Base-by-base conservation (phyloP, 2,888 invertebrate species). In the Steinernema scapterisci region DNA sequence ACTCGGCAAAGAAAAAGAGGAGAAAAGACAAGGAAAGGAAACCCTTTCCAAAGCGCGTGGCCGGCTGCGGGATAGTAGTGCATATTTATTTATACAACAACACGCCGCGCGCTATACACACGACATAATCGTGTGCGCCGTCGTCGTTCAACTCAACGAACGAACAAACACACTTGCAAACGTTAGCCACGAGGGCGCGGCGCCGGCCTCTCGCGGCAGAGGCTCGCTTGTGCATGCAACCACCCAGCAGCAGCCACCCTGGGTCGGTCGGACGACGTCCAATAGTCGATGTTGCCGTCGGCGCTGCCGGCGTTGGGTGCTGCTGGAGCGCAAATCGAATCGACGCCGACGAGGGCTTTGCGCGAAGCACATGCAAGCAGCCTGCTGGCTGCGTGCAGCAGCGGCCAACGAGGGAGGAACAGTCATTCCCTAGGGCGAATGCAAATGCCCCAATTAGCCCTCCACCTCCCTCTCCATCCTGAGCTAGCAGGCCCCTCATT, bases 61-160 rank as follows among this genome's bases (percentile, higher is more conserved):
- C 48, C 63, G 63, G 63, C 63, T 63, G 63, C 31, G 63, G 54
- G 54, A 54, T 54, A 19, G 52, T 52, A 52, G 63, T 63, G 63
- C 63, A 63, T 63, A 63, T 63, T 63, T 63, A 63, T 63, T 63
- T 63, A 63, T 63, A 63, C 63, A 63, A 63, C 63, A 63, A 63
- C 31, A 63, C 31, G 31, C 63, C 63, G 63, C 63, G 63, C 63
- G 63, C 63, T 63, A 63, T 63, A 63, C 63, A 63, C 63, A 31
- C 63, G 63, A 21, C 63, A 31, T 63, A 48, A 48, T 48, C 48
- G 48, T 48, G 38, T 38, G 38, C 38, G 38, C 38, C 48, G 48
- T 48, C 45, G 45, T 44, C 48, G 21, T 63, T 27, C 25, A 54
- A 54, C 54, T 54, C 54, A 48, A 13, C 54, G 63, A 63, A 63